phyloP scores from a whole-genome alignment of 2,888 invertebrate genomes.

The Troides aeacus region DNA sequence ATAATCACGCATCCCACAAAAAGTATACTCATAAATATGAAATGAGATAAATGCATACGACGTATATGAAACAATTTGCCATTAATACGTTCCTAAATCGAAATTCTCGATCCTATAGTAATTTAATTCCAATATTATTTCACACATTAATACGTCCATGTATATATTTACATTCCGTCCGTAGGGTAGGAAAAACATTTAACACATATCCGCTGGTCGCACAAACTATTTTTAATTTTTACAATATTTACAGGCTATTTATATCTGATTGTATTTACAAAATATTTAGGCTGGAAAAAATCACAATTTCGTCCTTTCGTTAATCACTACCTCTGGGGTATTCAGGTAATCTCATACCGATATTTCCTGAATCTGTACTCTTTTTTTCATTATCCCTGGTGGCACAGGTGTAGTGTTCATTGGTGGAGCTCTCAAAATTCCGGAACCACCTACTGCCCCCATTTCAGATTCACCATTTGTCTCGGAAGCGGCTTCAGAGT shows the following conservation, averaged over 20 bases:
- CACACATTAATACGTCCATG: conserved; percentile 17
- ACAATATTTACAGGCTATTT: conserved; percentile 43
- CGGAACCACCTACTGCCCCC: conserved; percentile 66
- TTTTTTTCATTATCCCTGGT: conserved; percentile 90
- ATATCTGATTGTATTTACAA: conserved; percentile 37
- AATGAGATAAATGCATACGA: not conserved
- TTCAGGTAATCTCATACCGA: conserved; percentile 86
- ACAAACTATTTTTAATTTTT: conserved; percentile 32
- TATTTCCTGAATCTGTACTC: conserved; percentile 96
- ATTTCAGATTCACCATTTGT: conserved; percentile 66
- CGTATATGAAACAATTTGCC: conserved; percentile 29
- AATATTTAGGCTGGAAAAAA: conserved; percentile 34
- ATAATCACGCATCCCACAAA: not conserved
- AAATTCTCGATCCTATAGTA: conserved; percentile 43
- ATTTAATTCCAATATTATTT: not conserved
- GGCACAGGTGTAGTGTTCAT: conserved; percentile 79
- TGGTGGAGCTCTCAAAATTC: conserved; percentile 72
- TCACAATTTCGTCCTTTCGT: conserved; percentile 73
- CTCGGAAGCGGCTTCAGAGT: conserved; percentile 67
- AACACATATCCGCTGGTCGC: conserved; percentile 24
- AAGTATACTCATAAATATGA: not conserved
- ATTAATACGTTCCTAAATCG: conserved; percentile 29
- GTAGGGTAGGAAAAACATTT: conserved; percentile 38
- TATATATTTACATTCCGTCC: conserved; percentile 48
- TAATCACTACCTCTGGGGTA: conserved; percentile 67